phyloP scores from a whole-genome alignment of 1,140 invertebrate species.

The Aleiodes sp. region DNA sequence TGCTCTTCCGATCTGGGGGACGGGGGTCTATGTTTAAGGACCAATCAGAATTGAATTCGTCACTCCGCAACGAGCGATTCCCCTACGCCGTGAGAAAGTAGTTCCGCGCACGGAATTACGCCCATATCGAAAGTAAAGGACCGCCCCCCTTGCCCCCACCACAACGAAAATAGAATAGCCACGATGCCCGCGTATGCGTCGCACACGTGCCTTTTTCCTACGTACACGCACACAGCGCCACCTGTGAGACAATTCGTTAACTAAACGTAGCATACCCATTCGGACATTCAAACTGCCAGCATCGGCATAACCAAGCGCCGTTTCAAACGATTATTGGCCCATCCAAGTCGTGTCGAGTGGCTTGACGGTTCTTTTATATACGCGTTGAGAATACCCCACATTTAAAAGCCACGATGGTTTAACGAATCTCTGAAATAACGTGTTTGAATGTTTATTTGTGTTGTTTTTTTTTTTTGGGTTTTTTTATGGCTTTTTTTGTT shows the following conservation, averaged over 20 bases:
- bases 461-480: background rate
- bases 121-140: conserved; percentile 52
- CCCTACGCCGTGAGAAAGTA: conserved; percentile 61
- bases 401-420: background rate
- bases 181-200: conserved; percentile 26
- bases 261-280: conserved; percentile 60
- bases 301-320: conserved; percentile 46
- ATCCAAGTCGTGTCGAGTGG: conserved; percentile 31
- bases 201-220: conserved; percentile 27
- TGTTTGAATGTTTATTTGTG: background rate
- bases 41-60: conserved; percentile 68
- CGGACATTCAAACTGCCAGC: conserved; percentile 64
- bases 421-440: conserved; percentile 4
- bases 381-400: background rate
- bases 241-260: conserved; percentile 52
- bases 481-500: background rate
- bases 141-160: conserved; percentile 55
- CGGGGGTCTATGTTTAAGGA: conserved; percentile 64
- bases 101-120: conserved; percentile 57
- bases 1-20: conserved; percentile 48
- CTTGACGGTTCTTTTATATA: conserved; percentile 6
- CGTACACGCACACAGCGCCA: conserved; percentile 53
- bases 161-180: background rate
- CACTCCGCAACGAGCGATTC: conserved; percentile 57
- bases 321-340: conserved; percentile 41